phyloP scores from a whole-genome alignment of 2,113 vertebrate species.

The Callocephalon fimbriatum region DNA sequence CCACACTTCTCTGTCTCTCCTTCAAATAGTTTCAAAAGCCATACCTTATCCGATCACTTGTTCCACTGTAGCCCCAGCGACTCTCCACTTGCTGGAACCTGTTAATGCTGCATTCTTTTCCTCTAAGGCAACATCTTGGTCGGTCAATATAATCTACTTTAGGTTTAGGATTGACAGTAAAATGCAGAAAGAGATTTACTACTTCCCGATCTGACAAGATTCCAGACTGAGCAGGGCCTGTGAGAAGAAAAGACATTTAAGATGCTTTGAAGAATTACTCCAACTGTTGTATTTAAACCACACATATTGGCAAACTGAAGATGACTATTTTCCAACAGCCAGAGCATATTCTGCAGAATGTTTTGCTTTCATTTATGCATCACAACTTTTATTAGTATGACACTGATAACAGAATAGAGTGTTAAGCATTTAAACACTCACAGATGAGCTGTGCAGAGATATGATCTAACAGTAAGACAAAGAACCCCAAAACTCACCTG shows the following conservation, averaged over 20 bases:
- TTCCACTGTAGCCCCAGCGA: constrained; percentile 96
- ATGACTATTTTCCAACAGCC: neutral
- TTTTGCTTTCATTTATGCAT: neutral
- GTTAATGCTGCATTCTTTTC: constrained; percentile 93
- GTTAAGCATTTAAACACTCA: neutral
- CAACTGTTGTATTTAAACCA: neutral
- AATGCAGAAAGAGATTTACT: constrained; percentile 95
- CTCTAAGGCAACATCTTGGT: constrained; percentile 91
- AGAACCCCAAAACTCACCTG: constrained; percentile 77
- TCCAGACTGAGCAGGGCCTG: constrained; percentile 94
- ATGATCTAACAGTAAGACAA: neutral
- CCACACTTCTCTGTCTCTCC: neutral
- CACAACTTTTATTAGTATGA: neutral
- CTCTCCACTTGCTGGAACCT: constrained; percentile 96
- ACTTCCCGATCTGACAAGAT: constrained; percentile 93
- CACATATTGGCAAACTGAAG: neutral
- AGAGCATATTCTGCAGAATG: neutral
- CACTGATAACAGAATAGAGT: neutral
- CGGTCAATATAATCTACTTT: constrained; percentile 93
- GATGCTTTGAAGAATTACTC: neutral
- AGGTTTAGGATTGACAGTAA: constrained; percentile 96
- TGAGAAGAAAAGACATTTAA: constrained; percentile 68
- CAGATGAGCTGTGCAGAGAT: neutral
- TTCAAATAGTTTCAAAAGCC: neutral
- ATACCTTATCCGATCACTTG: constrained; percentile 93